These are phyloP conservation scores for Hylia prasina DNA, from an alignment of 2,113 vertebrate genomes.

Conservation along the genomic window DNA sequence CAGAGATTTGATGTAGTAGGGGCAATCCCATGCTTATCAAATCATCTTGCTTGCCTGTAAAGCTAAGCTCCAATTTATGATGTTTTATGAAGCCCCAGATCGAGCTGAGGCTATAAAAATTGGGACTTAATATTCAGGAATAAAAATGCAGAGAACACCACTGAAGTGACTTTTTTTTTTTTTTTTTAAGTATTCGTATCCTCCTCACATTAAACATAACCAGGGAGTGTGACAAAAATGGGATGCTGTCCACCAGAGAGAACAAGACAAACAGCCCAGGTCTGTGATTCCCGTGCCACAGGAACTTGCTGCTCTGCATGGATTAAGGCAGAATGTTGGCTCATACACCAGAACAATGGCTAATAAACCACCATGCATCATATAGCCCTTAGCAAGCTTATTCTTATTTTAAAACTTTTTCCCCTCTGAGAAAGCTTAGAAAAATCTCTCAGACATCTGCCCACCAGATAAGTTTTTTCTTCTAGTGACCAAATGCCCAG, in stretches of 20 bases:
- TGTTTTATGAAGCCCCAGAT: constrained; percentile 53
- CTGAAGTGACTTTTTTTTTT: not conserved
- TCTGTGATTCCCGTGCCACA: not conserved
- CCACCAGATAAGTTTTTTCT: not conserved
- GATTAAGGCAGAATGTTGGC: not conserved
- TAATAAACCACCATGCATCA: not conserved
- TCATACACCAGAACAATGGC: not conserved
- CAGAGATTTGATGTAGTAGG: constrained; percentile 20
- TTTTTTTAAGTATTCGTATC: not conserved
- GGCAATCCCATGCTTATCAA: constrained; percentile 43
- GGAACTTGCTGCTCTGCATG: not conserved
- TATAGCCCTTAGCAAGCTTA: not conserved
- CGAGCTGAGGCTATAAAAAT: constrained; percentile 52
- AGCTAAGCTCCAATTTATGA: constrained; percentile 40
- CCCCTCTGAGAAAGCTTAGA: not conserved
- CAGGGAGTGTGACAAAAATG: not conserved
- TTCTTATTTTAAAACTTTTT: not conserved
- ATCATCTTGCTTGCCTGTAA: constrained; percentile 41
- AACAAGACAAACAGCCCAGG: not conserved
- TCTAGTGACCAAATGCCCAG: not conserved
- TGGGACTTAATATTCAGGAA: constrained; percentile 53
- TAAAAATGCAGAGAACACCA: constrained; percentile 19
- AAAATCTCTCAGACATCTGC: constrained; percentile 8
- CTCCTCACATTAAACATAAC: not conserved
- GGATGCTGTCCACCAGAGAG: not conserved